Conservation (phyloP, 2,113 vertebrate genomes). For the Procapra przewalskii region DNA sequence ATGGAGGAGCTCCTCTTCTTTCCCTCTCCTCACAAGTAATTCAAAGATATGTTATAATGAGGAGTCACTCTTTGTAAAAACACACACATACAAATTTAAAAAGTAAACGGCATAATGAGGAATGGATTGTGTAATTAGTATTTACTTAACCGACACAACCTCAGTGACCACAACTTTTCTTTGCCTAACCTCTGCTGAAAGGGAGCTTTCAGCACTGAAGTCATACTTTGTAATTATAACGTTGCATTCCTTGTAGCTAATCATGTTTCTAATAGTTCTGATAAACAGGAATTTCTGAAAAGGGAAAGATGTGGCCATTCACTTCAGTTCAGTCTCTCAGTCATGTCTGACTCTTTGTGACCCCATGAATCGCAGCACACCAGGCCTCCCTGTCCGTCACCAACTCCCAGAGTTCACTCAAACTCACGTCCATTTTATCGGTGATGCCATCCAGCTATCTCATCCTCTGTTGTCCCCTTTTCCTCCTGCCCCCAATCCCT, state of each 20-base stretch:
- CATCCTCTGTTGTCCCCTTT: too few species aligned
- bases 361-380: too few species aligned
- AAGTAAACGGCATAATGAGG: slow-evolving; percentile 75
- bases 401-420: too few species aligned
- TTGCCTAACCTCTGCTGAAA: slow-evolving; percentile 77
- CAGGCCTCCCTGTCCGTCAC: too few species aligned
- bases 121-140: slow-evolving; percentile 77
- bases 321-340: too few species aligned
- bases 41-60: slow-evolving; percentile 69
- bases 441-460: too few species aligned
- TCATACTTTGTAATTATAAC: slow-evolving; percentile 60
- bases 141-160: slow-evolving; percentile 75
- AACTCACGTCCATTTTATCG: too few species aligned
- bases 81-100: slow-evolving; percentile 67
- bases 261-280: slow-evolving; percentile 36
- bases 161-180: slow-evolving; percentile 71
- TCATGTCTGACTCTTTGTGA: too few species aligned
- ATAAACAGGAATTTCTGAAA: slow-evolving; percentile 60
- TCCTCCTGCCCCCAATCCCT: too few species aligned
- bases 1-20: neutral
- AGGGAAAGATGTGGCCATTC: slow-evolving; percentile 14
- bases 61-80: slow-evolving; percentile 57
- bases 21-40: neutral
- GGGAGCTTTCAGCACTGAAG: slow-evolving; percentile 72
- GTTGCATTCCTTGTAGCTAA: slow-evolving; percentile 63